Conservation (phyloP, 2,888 invertebrate species). For the Epirrita christyi region DNA sequence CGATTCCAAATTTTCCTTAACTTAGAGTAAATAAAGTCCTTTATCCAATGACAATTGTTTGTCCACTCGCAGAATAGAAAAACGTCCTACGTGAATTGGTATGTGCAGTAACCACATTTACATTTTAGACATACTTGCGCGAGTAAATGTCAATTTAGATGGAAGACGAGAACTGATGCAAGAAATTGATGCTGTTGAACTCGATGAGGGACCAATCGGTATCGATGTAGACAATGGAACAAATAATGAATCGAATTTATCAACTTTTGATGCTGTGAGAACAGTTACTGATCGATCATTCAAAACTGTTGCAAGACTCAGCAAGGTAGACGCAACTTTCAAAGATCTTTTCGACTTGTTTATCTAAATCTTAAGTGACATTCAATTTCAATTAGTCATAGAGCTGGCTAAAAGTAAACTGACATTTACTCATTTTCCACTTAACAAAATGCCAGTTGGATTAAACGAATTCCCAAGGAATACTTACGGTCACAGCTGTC, state of each 20-base stretch:
- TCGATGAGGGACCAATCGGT: slow-evolving; percentile 64
- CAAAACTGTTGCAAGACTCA: neutral
- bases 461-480: slow-evolving; percentile 57
- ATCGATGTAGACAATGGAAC: slow-evolving; percentile 58
- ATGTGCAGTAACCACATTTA: slow-evolving; percentile 80
- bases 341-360: slow-evolving; percentile 33
- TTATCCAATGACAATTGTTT: slow-evolving; percentile 40
- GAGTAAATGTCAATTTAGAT: slow-evolving; percentile 83
- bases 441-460: slow-evolving; percentile 71
- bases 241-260: slow-evolving; percentile 49
- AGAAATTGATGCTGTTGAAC: slow-evolving; percentile 80
- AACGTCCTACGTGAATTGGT: slow-evolving; percentile 62
- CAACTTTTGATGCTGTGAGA: slow-evolving; percentile 28
- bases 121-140: slow-evolving; percentile 79
- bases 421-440: slow-evolving; percentile 60
- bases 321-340: neutral
- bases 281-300: slow-evolving; percentile 14
- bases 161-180: slow-evolving; percentile 71
- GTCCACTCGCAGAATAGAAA: slow-evolving; percentile 36
- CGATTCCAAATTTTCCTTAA: slow-evolving; percentile 46
- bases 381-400: slow-evolving; percentile 68
- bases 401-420: slow-evolving; percentile 45
- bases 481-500: slow-evolving; percentile 48
- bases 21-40: slow-evolving; percentile 48
- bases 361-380: slow-evolving; percentile 70